Base-by-base conservation (phyloP, 1,140 invertebrate species). In the Acyrthosiphon pisum region DNA sequence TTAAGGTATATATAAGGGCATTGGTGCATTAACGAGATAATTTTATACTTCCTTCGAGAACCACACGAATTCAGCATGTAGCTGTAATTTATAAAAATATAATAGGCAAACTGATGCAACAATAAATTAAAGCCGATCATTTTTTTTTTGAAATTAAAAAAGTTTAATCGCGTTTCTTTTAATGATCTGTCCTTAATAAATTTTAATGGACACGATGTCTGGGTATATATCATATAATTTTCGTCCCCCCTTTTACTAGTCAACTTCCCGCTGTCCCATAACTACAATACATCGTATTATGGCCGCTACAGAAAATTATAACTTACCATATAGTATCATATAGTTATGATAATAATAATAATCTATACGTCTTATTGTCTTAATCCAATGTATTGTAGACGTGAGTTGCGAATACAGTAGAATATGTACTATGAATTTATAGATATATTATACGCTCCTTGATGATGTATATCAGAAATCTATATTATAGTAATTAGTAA, bases 71-170 rank as follows among this genome's bases (percentile, higher is more conserved):
- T 89, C 48, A n/a, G 44, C 44, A 30, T 1, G 84, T 86, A 84
- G 44, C 50, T 22, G 7, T 87, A 48, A 8, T 26, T 35, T 50
- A 35, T 88, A 88, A 53, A 35, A 88, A 89, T 35, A 53, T 89
- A 89, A 89, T 53, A n/a, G 4, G 20, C 22, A 23, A 50, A n/a
- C 87, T 89, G 87, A 89, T 53, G 87, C 41, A 89, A 89, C 48
- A 89, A 50, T 89, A 53, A 89, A 89, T 89, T 89, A 53, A 53
- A 89, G n/a, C 20, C 48, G n/a, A 89, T 89, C 87, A 89, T 88
- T n/a, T 50, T 48, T 86, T 88, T 88, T 48, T 50, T 35, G 4
- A 30, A 86, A 44, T 18, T 26, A 86, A 44, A 53, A 46, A 86
- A 26, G 20, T 89, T 35, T 37, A 50, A 35, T n/a, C 35, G 8